Conservation (phyloP, 2,797 vertebrate genomes). For the Sebastes hubbsi region DNA sequence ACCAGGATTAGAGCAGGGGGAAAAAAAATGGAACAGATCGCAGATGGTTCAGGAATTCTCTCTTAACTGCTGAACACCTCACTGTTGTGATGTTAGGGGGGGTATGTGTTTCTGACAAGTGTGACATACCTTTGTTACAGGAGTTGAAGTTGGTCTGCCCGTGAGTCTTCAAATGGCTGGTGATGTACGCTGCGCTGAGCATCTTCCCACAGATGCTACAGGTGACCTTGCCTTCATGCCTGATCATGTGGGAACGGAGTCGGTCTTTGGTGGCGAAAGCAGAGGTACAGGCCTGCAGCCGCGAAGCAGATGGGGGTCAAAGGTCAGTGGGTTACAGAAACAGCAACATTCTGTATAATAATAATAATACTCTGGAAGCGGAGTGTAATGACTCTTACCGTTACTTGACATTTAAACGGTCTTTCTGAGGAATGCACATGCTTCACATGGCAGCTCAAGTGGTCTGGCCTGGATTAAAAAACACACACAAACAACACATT, state of each 20-base stretch:
- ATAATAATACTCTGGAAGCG: background rate
- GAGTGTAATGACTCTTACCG: slow-evolving; percentile 77
- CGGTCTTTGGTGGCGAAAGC: slow-evolving; percentile 99
- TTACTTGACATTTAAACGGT: slow-evolving; percentile 99
- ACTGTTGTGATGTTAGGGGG: background rate
- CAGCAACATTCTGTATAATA: background rate
- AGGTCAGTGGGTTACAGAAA: slow-evolving; percentile 11
- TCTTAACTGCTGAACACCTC: background rate
- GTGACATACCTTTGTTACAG: slow-evolving; percentile 93
- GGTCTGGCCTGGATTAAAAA: slow-evolving; percentile 90
- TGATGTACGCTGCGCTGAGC: slow-evolving; percentile 98
- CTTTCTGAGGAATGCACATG: slow-evolving; percentile 99
- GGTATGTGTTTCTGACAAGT: background rate
- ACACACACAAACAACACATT: slow-evolving; percentile 21
- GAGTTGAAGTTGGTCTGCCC: slow-evolving; percentile 95
- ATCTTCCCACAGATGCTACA: slow-evolving; percentile 99
- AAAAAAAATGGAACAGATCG: no score
- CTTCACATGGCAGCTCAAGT: slow-evolving; percentile 99
- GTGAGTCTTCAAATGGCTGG: slow-evolving; percentile 99
- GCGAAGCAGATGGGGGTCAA: slow-evolving; percentile 10
- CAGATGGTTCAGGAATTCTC: background rate
- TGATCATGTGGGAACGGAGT: slow-evolving; percentile 98
- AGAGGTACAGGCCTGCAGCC: slow-evolving; percentile 94
- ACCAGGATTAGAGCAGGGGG: background rate
- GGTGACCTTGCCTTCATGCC: slow-evolving; percentile 98